Evolutionary conservation across 2,113 vertebrate species (phyloP).

Genomic region (Myocastor coypus): DNA sequence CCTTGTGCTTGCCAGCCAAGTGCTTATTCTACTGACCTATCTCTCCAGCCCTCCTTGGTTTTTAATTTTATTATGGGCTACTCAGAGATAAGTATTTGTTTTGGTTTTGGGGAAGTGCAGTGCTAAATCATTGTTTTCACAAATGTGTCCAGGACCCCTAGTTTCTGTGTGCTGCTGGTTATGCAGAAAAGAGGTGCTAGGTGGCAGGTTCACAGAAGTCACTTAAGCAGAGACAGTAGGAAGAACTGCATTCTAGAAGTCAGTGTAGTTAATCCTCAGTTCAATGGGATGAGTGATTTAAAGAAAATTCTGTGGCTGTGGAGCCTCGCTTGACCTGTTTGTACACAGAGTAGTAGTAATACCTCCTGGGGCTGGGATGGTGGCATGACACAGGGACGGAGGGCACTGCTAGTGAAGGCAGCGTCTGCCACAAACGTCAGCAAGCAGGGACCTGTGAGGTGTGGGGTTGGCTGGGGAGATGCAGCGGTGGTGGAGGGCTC

Average conservation of each 20-base stretch:
- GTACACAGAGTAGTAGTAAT: not conserved
- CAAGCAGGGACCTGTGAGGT: too few species aligned
- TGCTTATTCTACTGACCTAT: too few species aligned
- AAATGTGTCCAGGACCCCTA: not conserved
- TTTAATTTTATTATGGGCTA: slow-evolving; percentile 9
- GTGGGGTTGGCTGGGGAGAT: not conserved
- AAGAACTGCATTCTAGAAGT: not conserved
- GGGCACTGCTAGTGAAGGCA: not conserved
- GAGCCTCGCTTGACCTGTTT: not conserved
- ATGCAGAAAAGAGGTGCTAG: not conserved
- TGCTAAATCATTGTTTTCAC: slow-evolving; percentile 1
- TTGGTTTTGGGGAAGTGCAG: not conserved
- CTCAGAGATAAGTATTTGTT: not conserved
- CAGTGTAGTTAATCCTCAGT: not conserved
- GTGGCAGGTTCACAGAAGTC: not conserved
- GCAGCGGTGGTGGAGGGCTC: not conserved
- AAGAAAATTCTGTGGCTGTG: not conserved
- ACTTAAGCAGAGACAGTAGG: not conserved
- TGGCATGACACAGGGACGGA: not conserved
- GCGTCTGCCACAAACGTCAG: not conserved
- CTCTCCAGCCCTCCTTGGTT: not conserved
- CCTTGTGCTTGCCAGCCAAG: too few species aligned
- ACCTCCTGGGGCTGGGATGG: not conserved
- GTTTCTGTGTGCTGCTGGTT: not conserved
- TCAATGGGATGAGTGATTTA: not conserved